Evolutionary conservation across 2,888 invertebrate species (phyloP), one percentile per base, ranked within the genome.

Genomic region (Pandemis heparana): DNA sequence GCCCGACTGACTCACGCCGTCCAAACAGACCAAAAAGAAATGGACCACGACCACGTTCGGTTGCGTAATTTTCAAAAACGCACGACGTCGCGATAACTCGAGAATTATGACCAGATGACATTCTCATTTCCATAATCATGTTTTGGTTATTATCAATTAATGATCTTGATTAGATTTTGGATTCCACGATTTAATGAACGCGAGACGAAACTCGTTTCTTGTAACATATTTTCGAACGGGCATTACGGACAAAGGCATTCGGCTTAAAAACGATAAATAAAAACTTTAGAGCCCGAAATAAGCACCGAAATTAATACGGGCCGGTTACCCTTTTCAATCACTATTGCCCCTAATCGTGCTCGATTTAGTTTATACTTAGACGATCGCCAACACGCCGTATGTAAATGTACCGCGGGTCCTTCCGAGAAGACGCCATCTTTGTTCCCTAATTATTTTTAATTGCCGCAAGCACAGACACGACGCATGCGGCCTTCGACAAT

Each of bases 361-460:
- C 85, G 89, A 90, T 89, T 91, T 88, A 85, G 87, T 89, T 88
- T 87, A 89, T 87, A 85, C 86, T 86, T 84, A 81, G 81, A 79
- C 75, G 70, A 76, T 75, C 79, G 74, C 56, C 23, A 56, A 56
- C 75, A 78, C 87, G 88, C 89, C 93, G 90, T 92, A 93, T 94
- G 94, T 94, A 93, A 93, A 94, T 93, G 87, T 87, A 87, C 82
- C 83, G 85, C 80, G 74, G 82, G 88, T 90, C 94, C 94, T 94
- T 94, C 94, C 88, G 85, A 92, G 94, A 94, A 94, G 85, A 83
- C 87, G 87, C 87, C 90, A 88, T 89, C 89, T 90, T 89, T 82
- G 88, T 82, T 89, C 92, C 92, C 94, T 93, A 94, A 94, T 94
- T 94, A 94, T 94, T 94, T 94, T 94, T 94, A 94, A 94, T 94